Evolutionary conservation across 37 sponge, comb jelly and placozoan genomes (phyloP), one percentile per base, ranked within the genome.

Genomic region (Halisarca cf. caerulea): DNA sequence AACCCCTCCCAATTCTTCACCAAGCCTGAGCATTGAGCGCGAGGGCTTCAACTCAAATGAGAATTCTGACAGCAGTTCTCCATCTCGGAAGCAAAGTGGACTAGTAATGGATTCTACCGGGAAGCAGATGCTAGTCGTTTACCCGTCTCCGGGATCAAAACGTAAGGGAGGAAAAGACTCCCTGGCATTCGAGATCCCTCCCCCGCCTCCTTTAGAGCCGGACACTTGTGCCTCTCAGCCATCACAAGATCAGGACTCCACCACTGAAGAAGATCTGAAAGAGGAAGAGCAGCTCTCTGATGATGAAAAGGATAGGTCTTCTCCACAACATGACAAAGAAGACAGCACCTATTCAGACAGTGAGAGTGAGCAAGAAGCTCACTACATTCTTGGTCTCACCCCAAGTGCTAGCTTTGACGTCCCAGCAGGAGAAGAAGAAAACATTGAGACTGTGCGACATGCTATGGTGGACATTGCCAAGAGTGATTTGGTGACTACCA

Each of bases 121-220:
- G 21, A 74, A 43, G 35, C 79, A 84, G 58, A 30, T 81, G 42
- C 85, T 87, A 8, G 80, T 91, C 59, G 68, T 91, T 20, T 53
- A 81, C 0, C 87, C 84, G 0, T 91, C 91, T 7, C 91, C 91
- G 15, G 33, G 60, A 2, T 24, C 78, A 18, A 32, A 44, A 21
- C 33, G 79, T 25, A 9, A 37, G 20, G 11, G 8, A 1, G 40
- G 21, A 11, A 77, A 28, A 36, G 86, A 14, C n/a, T n/a, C 64
- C 2, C 27, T 91, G 0, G 44, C 84, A 0, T 88, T 88, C 81
- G 84, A 88, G 20, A 73, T 88, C 14, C 92, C 92, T 66, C 92
- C 92, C 18, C 92, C 92, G 17, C 88, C 92, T 34, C 79, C 88
- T 0, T 38, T 14, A 7, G 21, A 8, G 23, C 38, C 59, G 8